phyloP scores from a whole-genome alignment of 2,888 invertebrate genomes.

The Tenthredo livida region DNA sequence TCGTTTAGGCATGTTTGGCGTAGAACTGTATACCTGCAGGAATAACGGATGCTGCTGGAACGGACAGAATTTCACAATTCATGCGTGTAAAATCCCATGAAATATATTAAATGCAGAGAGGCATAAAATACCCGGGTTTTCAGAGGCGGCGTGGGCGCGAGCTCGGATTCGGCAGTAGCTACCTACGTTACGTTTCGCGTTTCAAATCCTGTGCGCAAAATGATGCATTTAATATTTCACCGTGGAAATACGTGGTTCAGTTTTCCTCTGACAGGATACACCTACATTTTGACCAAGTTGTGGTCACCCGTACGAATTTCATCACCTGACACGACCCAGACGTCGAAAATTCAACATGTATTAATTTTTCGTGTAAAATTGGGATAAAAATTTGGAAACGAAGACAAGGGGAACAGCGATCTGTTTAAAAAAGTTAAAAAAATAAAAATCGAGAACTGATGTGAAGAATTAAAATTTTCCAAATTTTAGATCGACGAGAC shows the following conservation, averaged over 20 bases:
- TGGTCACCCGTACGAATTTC: neutral
- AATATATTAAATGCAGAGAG: slow-evolving; percentile 63
- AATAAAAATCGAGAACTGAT: neutral
- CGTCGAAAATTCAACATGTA: neutral
- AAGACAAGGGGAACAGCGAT: neutral
- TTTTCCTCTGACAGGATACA: slow-evolving; percentile 44
- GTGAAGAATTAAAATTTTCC: neutral
- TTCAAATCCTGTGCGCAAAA: slow-evolving; percentile 57
- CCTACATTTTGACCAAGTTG: neutral
- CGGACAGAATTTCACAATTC: slow-evolving; percentile 59
- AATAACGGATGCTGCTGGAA: slow-evolving; percentile 14
- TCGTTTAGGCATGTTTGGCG: neutral
- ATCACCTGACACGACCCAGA: neutral
- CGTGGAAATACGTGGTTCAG: slow-evolving; percentile 39
- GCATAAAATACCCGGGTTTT: slow-evolving; percentile 59
- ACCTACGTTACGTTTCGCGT: slow-evolving; percentile 32
- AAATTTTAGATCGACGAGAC: neutral
- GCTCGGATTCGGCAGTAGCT: neutral
- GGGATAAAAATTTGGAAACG: neutral
- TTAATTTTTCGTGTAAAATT: neutral
- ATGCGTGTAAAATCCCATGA: slow-evolving; percentile 65
- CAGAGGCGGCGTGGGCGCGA: neutral
- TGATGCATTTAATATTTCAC: slow-evolving; percentile 62
- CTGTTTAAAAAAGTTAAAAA: neutral
- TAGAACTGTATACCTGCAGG: neutral